Evolutionary conservation across 2,797 vertebrate species (phyloP), one percentile per base, ranked within the genome.

Genomic region (Sebastes dallii): DNA sequence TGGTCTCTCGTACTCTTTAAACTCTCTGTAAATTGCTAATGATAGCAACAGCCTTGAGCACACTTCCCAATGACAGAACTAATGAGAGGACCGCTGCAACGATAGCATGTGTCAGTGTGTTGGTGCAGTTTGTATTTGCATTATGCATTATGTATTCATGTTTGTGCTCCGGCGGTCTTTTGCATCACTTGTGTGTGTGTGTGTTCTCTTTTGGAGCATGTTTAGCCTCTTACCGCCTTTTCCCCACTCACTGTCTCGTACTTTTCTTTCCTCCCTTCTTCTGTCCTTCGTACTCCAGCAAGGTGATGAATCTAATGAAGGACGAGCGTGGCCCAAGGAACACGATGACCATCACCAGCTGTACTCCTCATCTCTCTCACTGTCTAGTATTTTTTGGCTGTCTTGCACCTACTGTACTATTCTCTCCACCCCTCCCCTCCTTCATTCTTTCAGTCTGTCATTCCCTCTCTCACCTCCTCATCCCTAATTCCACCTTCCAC

Each of bases 401-500:
- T 30, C 66, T 75, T 66, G 61, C 72, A 65, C 58, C 32, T 58
- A 76, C 59, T 61, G 61, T 12, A 54, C 12, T 34, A 27, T 24
- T 58, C 64, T 82, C 46, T 58, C 14, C 42, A 71, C 36, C 7
- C 36, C 30, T 46, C 14, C 46, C 32, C 34, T 68, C 72, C 46
- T 84, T 79, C 62, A 77, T 75, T 72, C 77, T 36, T 62, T 86
- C 80, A 55, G 69, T 79, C 83, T 77, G 81, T 87, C 88, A 87
- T 87, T 85, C 56, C 65, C 77, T 66, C 64, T 67, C 58, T 87
- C 72, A 27, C 68, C 81, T 78, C 75, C 76, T 67, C 81, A 77
- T 91, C 34, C 65, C 68, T 58, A 56, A 85, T 88, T 86, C 89
- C 88, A 89, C 92, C 90, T 90, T 89, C 80, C 86, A 89, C 85